phyloP scores from a whole-genome alignment of 1,140 invertebrate species.

The Drosophila saltans region DNA sequence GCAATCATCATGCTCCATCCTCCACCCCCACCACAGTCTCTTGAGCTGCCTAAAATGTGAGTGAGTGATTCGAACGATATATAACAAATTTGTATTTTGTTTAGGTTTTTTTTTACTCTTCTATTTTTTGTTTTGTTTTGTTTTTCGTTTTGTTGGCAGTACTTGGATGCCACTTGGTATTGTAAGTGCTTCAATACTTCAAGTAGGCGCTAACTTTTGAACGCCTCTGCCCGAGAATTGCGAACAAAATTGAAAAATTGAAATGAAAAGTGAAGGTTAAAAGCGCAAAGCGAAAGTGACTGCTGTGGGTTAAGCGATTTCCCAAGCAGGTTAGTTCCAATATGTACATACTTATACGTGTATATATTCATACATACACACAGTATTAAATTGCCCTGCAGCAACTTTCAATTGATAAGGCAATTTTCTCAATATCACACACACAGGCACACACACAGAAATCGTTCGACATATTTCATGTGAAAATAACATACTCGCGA shows the following conservation, averaged over 20 bases:
- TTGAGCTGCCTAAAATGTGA: background rate
- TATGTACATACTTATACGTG: background rate
- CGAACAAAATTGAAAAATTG: conserved; percentile 32
- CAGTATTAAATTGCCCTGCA: conserved; percentile 53
- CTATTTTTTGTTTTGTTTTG: background rate
- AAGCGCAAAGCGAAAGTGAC: conserved; percentile 67
- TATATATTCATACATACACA: too few relatives aligned
- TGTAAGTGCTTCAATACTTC: conserved; percentile 49
- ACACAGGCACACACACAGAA: conserved; percentile 13
- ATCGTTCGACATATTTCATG: conserved; percentile 60
- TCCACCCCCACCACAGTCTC: background rate
- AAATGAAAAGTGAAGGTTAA: conserved; percentile 72
- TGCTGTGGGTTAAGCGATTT: conserved; percentile 50
- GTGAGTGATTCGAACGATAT: conserved; percentile 15
- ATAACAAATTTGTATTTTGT: conserved; percentile 3
- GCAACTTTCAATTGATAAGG: conserved; percentile 70
- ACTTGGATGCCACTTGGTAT: conserved; percentile 19
- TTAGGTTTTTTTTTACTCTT: background rate
- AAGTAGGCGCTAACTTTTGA: conserved; percentile 60
- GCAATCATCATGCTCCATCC: background rate
- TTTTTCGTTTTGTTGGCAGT: background rate
- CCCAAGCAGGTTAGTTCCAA: conserved; percentile 40
- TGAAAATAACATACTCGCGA: conserved; percentile 51
- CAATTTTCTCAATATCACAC: conserved; percentile 57
- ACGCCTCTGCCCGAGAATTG: conserved; percentile 53